Conservation (phyloP, 2,797 vertebrate species). For the Coccyzus lansbergi region DNA sequence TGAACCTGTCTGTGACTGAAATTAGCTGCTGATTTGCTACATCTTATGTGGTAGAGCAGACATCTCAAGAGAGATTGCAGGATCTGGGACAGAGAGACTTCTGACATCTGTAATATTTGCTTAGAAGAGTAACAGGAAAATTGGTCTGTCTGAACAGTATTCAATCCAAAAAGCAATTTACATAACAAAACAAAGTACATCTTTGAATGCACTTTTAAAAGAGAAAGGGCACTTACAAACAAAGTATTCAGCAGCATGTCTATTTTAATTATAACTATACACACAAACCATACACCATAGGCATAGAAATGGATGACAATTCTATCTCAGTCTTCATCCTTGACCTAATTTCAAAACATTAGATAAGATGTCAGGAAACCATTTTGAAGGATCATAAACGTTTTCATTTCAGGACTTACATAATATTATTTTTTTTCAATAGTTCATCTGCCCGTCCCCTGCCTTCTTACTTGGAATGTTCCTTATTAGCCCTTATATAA, state of each 20-base stretch:
- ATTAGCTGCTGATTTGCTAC: neutral
- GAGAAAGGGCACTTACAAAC: neutral
- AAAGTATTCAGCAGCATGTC: neutral
- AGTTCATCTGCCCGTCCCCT: conserved; percentile 44
- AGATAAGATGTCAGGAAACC: conserved; percentile 31
- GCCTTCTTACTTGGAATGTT: conserved; percentile 13
- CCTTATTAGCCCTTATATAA: conserved; percentile 33
- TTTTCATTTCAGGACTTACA: neutral
- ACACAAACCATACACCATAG: neutral
- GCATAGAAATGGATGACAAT: neutral
- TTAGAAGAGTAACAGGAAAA: neutral
- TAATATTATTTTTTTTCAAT: conserved; percentile 32
- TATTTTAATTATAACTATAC: neutral
- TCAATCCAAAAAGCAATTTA: conserved; percentile 20
- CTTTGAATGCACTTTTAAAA: neutral
- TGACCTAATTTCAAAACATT: conserved; percentile 45
- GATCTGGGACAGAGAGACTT: neutral
- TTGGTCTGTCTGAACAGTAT: neutral
- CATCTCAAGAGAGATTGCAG: neutral
- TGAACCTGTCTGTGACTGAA: neutral
- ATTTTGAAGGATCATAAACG: neutral
- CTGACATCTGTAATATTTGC: conserved; percentile 7
- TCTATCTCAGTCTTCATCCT: neutral
- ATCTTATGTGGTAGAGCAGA: neutral
- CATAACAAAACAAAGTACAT: conserved; percentile 17